A percentile compares a stretch with the other conserved stretches of the same genome.
These are phyloP conservation scores for Lanistes nyassanus DNA, from an alignment of 1,140 invertebrate species.

Conservation along the genomic window DNA sequence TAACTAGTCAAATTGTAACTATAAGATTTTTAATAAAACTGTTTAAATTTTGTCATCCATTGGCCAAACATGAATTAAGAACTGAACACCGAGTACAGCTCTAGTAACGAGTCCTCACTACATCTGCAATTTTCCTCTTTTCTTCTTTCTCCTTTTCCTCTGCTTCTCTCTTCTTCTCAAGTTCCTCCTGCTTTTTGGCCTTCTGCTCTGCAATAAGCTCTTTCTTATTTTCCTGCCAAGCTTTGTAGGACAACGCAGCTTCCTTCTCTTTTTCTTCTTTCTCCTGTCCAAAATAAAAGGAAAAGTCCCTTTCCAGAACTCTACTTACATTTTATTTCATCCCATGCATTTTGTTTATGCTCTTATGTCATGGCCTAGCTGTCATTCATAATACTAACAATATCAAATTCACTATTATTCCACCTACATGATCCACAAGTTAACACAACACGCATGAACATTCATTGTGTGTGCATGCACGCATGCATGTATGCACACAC, in stretches of 20 bases:
- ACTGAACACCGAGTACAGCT: no score
- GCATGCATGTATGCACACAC: not conserved
- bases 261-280: conserved; percentile 42
- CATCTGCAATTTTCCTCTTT: conserved; percentile 37
- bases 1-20: no score
- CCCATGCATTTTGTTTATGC: no score
- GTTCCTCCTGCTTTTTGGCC: conserved; percentile 40
- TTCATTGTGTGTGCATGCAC: not conserved
- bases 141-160: conserved; percentile 31
- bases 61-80: no score
- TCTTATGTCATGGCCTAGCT: no score
- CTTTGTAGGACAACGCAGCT: conserved; percentile 38
- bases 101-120: conserved; percentile 25
- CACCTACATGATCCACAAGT: no score
- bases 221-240: conserved; percentile 48
- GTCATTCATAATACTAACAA: no score
- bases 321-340: no score
- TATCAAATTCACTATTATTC: no score
- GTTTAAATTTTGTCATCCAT: no score
- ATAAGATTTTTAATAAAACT: no score
- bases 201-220: conserved; percentile 35
- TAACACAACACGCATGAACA: no score
- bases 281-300: conserved; percentile 32
- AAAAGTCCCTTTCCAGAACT: not conserved
- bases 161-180: conserved; percentile 40